Conservation (phyloP, 2,113 vertebrate genomes). For the Campylorhamphus procurvoides region DNA sequence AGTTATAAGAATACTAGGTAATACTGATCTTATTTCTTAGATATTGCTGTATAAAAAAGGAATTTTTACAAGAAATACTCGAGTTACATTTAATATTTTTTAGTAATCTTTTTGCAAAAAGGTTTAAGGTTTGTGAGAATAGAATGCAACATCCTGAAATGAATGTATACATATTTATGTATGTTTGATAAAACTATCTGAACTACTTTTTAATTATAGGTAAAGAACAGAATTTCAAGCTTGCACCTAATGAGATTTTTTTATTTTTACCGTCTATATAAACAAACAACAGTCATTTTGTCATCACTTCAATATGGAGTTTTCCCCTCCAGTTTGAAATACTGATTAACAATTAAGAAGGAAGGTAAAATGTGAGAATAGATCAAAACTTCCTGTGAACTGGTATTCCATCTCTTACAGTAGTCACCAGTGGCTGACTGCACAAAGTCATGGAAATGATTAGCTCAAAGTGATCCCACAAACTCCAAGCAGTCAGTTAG, state of each 20-base stretch:
- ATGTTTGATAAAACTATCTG: background rate
- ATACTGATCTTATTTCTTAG: background rate
- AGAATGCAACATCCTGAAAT: background rate
- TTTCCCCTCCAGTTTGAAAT: background rate
- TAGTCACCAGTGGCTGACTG: background rate
- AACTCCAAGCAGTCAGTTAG: background rate
- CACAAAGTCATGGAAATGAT: background rate
- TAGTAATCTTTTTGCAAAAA: background rate
- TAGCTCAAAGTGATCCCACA: background rate
- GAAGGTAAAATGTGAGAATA: background rate
- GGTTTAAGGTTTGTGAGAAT: background rate
- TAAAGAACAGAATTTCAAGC: background rate
- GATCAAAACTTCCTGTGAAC: background rate
- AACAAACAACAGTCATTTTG: background rate
- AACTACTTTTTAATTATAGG: background rate
- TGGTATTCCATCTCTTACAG: background rate
- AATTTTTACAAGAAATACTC: background rate
- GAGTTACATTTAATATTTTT: background rate
- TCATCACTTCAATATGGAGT: background rate
- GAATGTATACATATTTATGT: background rate
- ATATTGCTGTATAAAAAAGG: accelerated
- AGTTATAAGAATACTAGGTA: background rate
- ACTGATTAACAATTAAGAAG: background rate
- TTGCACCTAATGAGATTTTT: background rate
- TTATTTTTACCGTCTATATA: background rate